Conservation (phyloP, 2,113 vertebrate genomes). For the Oryzias curvinotus region DNA sequence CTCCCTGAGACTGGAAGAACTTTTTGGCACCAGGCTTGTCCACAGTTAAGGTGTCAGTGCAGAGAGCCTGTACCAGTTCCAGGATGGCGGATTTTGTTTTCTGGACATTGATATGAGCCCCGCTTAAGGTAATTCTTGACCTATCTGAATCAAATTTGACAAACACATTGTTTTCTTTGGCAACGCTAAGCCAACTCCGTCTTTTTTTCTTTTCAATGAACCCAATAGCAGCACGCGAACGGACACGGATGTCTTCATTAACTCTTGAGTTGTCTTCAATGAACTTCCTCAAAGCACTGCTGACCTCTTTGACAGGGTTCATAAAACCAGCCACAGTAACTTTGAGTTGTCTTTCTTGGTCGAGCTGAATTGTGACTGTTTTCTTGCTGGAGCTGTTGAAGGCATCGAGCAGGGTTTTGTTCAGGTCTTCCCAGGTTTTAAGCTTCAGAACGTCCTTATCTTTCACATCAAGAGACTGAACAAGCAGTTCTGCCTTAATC, state of each 20-base stretch:
- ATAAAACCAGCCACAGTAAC: conserved; percentile 77
- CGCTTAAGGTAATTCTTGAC: conserved; percentile 72
- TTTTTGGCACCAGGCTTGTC: conserved; percentile 82
- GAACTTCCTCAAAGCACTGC: conserved; percentile 67
- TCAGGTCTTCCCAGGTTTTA: conserved; percentile 71
- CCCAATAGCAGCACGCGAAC: conserved; percentile 49
- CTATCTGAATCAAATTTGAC: conserved; percentile 50
- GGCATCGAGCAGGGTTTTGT: conserved; percentile 20
- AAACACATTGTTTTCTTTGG: conserved; percentile 47
- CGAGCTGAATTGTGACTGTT: conserved; percentile 44
- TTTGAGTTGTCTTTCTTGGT: conserved; percentile 9
- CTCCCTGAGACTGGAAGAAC: conserved; percentile 71
- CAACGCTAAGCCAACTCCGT: conserved; percentile 35
- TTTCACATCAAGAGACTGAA: conserved; percentile 61
- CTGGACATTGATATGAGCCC: conserved; percentile 70
- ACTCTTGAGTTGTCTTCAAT: conserved; percentile 64
- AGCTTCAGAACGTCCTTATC: conserved; percentile 61
- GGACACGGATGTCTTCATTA: conserved; percentile 57
- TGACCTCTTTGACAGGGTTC: conserved; percentile 65
- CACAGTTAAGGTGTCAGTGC: conserved; percentile 57
- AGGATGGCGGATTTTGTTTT: conserved; percentile 44
- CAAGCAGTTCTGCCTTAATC: conserved; percentile 62
- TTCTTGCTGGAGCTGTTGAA: conserved; percentile 53
- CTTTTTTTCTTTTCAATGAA: conserved; percentile 77
- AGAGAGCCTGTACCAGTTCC: conserved; percentile 51